Evolutionary conservation across 2,113 vertebrate species (phyloP).

Genomic region (Ornithorhynchus anatinus): DNA sequence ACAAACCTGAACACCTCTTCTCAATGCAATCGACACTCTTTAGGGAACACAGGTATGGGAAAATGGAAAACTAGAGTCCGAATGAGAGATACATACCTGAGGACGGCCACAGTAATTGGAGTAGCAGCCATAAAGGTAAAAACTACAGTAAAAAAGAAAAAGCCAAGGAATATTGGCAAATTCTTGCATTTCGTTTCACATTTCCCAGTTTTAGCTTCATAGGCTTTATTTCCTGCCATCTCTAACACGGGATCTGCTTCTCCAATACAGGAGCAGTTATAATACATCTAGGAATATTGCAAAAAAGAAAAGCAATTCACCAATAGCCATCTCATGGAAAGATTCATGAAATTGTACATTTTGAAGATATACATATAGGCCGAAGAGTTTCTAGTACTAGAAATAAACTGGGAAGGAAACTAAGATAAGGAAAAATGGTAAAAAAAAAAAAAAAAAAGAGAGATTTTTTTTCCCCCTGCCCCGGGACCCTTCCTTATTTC

Average conservation of each 20-base stretch:
- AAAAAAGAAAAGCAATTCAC: neutral
- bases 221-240: neutral
- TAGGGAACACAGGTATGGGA: neutral
- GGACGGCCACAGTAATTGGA: slow-evolving; percentile 68
- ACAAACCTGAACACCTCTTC: neutral
- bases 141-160: slow-evolving; percentile 64
- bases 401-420: too few relatives aligned
- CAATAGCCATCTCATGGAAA: neutral
- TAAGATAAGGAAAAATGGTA: too few relatives aligned
- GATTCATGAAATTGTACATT: neutral
- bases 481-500: neutral
- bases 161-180: slow-evolving; percentile 56
- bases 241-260: neutral
- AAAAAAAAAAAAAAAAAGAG: too few relatives aligned
- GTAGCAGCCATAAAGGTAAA: slow-evolving; percentile 72
- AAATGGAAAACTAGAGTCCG: too few relatives aligned
- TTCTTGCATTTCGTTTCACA: slow-evolving; percentile 54
- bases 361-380: too few relatives aligned
- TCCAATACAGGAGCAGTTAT: slow-evolving; percentile 67
- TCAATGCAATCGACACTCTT: neutral
- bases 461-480: neutral
- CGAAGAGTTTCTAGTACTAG: too few relatives aligned
- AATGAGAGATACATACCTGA: slow-evolving; percentile 51
- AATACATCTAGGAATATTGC: slow-evolving; percentile 43
- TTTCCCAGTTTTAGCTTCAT: slow-evolving; percentile 57